phyloP scores from a whole-genome alignment of 2,888 invertebrate species.

The Aplocera efformata region DNA sequence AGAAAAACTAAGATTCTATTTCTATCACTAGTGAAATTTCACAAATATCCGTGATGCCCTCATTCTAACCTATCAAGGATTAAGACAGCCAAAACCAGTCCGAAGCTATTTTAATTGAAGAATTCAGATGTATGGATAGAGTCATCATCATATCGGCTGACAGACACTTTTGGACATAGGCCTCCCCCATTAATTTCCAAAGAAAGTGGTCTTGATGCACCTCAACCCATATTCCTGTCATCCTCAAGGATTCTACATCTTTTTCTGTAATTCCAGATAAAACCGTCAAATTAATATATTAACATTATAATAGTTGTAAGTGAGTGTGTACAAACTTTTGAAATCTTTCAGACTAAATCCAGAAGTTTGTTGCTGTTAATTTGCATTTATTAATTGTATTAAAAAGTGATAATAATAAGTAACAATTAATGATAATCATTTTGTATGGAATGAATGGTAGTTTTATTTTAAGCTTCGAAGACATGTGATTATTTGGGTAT shows the following conservation, averaged over 20 bases:
- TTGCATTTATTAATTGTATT: slow-evolving; percentile 64
- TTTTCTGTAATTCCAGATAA: slow-evolving; percentile 7
- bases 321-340: slow-evolving; percentile 52
- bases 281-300: slow-evolving; percentile 30
- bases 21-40: no score
- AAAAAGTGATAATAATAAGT: slow-evolving; percentile 54
- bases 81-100: no score
- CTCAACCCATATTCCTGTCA: slow-evolving; percentile 2
- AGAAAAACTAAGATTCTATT: no score
- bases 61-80: no score
- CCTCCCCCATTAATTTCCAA: no score
- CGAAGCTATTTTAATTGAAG: no score
- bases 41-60: no score
- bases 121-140: no score
- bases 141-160: no score
- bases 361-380: slow-evolving; percentile 49
- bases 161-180: no score
- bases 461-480: slow-evolving; percentile 42
- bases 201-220: no score
- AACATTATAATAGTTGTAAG: slow-evolving; percentile 35
- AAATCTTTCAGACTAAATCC: slow-evolving; percentile 38
- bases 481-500: slow-evolving; percentile 41
- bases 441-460: slow-evolving; percentile 37
- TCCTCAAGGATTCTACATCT: background rate
- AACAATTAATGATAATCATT: slow-evolving; percentile 32